Percentiles rank a stretch among this genome's conserved stretches.
phyloP scores from a whole-genome alignment of 2,797 vertebrate genomes.

The Euthynnus affinis region DNA sequence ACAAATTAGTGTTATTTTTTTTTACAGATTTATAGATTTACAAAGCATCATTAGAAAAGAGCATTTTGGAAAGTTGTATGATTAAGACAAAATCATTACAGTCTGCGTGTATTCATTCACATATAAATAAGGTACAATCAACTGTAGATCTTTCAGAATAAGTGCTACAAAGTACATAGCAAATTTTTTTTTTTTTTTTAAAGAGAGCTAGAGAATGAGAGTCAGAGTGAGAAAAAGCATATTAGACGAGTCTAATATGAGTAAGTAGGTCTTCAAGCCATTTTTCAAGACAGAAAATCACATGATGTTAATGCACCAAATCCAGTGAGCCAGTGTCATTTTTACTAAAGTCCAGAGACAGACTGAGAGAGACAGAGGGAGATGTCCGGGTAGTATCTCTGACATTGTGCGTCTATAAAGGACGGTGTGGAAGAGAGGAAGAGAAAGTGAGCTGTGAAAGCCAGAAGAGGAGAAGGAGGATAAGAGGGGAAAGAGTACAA shows the following conservation, averaged over 20 bases:
- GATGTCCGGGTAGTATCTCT: slow-evolving; percentile 14
- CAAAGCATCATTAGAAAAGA: neutral
- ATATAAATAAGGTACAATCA: no score
- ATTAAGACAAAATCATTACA: neutral
- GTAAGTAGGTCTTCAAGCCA: neutral
- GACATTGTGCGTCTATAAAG: slow-evolving; percentile 26
- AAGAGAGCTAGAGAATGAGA: neutral
- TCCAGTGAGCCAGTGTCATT: slow-evolving; percentile 2
- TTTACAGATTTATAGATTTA: no score
- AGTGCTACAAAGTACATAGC: neutral
- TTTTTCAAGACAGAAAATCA: slow-evolving; percentile 8
- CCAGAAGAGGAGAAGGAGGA: slow-evolving; percentile 9
- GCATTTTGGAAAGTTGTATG: neutral
- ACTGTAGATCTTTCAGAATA: neutral
- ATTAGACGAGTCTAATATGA: neutral
- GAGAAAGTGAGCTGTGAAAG: slow-evolving; percentile 12
- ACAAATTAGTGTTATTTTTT: no score
- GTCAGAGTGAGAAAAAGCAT: neutral
- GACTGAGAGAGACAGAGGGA: neutral
- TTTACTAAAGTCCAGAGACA: neutral
- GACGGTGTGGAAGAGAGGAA: neutral
- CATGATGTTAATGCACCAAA: slow-evolving; percentile 27
- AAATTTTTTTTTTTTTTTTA: no score
- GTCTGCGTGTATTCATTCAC: neutral
- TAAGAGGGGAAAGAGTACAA: slow-evolving; percentile 33